Conservation (phyloP, 2,888 invertebrate genomes). For the Pollenia angustigena region DNA sequence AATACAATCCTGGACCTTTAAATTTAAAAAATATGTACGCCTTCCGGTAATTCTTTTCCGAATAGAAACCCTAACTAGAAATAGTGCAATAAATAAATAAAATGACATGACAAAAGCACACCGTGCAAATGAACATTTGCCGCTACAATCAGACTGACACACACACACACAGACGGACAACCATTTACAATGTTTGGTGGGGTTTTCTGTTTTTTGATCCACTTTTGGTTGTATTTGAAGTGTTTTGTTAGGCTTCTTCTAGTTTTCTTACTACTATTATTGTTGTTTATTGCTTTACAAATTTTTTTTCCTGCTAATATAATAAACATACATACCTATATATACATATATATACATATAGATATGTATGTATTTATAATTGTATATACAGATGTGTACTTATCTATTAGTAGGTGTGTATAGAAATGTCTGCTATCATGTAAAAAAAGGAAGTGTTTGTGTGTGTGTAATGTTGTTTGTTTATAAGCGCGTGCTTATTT, state of each 20-base stretch:
- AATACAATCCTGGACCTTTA: too few relatives aligned
- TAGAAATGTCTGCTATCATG: constrained; percentile 19
- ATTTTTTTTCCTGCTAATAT: constrained; percentile 2
- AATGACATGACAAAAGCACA: constrained; percentile 40
- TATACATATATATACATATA: neutral
- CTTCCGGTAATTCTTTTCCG: neutral
- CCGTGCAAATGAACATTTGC: constrained; percentile 48
- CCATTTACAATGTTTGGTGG: constrained; percentile 24
- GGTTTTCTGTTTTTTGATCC: constrained; percentile 53
- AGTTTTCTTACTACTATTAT: constrained; percentile 29
- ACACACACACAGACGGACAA: neutral
- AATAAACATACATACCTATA: neutral
- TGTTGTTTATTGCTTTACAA: constrained; percentile 20
- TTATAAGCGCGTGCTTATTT: constrained; percentile 67
- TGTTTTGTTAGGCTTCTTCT: constrained; percentile 72
- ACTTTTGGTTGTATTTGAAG: constrained; percentile 54
- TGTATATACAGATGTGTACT: neutral
- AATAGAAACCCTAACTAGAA: neutral
- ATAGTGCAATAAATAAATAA: constrained; percentile 23
- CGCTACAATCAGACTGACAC: neutral
- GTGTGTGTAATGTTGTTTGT: constrained; percentile 36
- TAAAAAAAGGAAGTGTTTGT: constrained; percentile 12
- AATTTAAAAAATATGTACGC: too few relatives aligned
- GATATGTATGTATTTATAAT: neutral
- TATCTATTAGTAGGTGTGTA: constrained; percentile 16